A percentile compares a stretch with the other conserved stretches of the same genome.
phyloP scores from a whole-genome alignment of 1,140 invertebrate species.

The roundworm (Caenorhabditis elegans) region WBcel235 BX284603.4:7349001-7349500 shows the following conservation, averaged over 20 bases:
- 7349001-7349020: too few relatives aligned
- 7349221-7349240: neutral
- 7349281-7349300: too few relatives aligned
- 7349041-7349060: neutral
- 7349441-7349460: neutral
- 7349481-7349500: too few relatives aligned
- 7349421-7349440: neutral
- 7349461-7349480: too few relatives aligned
- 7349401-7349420: neutral
- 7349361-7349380: too few relatives aligned
- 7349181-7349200: neutral
- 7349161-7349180: neutral
- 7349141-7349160: constrained; percentile 67
- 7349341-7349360: too few relatives aligned
- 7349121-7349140: constrained; percentile 86
- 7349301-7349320: too few relatives aligned
- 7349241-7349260: neutral
- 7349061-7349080: constrained; percentile 73
- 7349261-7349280: too few relatives aligned
- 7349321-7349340: too few relatives aligned
- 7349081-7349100: constrained; percentile 91
- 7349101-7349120: constrained; percentile 95
- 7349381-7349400: too few relatives aligned
- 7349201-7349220: too few relatives aligned
- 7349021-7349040: too few relatives aligned